These are phyloP conservation scores for Urosaurus nigricauda DNA, from an alignment of 2,797 vertebrate genomes.

Conservation along the genomic window DNA sequence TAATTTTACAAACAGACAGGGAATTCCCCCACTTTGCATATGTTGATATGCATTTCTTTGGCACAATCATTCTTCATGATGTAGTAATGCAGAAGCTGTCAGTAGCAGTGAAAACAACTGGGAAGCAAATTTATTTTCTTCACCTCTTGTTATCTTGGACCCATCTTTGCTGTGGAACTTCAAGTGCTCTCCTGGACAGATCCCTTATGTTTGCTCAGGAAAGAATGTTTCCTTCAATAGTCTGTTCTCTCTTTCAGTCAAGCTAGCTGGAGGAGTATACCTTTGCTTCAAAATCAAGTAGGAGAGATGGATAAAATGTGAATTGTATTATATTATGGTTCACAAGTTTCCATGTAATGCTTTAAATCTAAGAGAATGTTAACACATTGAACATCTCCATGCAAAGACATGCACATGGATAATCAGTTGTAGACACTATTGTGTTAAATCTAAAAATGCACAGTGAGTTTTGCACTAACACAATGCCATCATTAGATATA, in stretches of 20 bases:
- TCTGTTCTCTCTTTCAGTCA: slow-evolving; percentile 38
- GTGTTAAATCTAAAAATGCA: too few relatives aligned
- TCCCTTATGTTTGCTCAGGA: slow-evolving; percentile 49
- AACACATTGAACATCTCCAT: too few relatives aligned
- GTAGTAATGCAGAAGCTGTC: rapidly evolving
- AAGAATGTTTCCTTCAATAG: slow-evolving; percentile 45
- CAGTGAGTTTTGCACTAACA: too few relatives aligned
- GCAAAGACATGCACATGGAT: too few relatives aligned
- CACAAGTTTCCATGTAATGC: background rate
- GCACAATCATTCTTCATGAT: rapidly evolving
- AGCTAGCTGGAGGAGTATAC: background rate
- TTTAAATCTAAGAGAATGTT: too few relatives aligned
- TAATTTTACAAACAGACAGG: background rate
- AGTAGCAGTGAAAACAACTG: background rate
- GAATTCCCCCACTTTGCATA: background rate
- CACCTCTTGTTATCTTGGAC: background rate
- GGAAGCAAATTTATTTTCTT: slow-evolving; percentile 16
- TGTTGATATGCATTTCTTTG: background rate
- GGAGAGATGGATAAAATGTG: rapidly evolving
- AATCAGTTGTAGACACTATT: too few relatives aligned
- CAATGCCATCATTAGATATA: too few relatives aligned
- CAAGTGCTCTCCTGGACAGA: slow-evolving; percentile 42
- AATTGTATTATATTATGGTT: background rate
- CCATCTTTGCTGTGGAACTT: slow-evolving; percentile 21
- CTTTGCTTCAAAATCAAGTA: background rate